phyloP scores from a whole-genome alignment of 53 echinoderm and acorn worm species.

The Hippasteria phrygiana region DNA sequence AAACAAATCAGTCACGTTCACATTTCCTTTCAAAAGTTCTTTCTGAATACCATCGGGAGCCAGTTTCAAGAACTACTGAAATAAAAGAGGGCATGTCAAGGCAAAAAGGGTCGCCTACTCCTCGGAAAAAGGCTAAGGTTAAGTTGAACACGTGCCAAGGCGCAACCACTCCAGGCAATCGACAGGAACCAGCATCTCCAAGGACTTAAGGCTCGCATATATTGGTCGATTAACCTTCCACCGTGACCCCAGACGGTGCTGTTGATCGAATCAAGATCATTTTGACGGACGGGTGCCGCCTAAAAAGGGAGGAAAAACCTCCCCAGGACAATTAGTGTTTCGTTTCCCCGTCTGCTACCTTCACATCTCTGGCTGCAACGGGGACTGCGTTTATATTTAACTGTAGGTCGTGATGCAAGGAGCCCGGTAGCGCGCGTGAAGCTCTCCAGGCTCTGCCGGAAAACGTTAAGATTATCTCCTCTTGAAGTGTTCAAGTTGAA shows the following conservation, averaged over 20 bases:
- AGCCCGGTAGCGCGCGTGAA: background rate
- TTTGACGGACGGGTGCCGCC: background rate
- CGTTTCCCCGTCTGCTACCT: background rate
- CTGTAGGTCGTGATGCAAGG: background rate
- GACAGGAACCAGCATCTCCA: constrained; percentile 11
- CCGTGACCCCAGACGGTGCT: background rate
- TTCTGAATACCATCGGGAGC: background rate
- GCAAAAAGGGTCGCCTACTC: background rate
- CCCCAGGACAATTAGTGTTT: background rate
- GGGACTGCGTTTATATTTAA: background rate
- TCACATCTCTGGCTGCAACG: too few relatives aligned
- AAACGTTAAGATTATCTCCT: background rate
- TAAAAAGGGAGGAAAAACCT: background rate
- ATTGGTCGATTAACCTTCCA: constrained; percentile 52
- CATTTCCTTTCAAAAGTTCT: background rate
- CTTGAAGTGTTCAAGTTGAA: background rate
- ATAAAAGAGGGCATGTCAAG: background rate
- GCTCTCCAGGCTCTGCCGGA: background rate
- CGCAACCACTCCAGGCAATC: background rate
- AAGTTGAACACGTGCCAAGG: constrained; percentile 62
- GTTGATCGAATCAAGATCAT: constrained; percentile 30
- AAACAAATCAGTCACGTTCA: too few relatives aligned
- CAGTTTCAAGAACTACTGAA: background rate
- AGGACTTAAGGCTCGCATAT: background rate
- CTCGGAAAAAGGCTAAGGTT: background rate